These are phyloP conservation scores for Nannoperca australis DNA, from an alignment of 2,797 vertebrate species.

Conservation along the genomic window DNA sequence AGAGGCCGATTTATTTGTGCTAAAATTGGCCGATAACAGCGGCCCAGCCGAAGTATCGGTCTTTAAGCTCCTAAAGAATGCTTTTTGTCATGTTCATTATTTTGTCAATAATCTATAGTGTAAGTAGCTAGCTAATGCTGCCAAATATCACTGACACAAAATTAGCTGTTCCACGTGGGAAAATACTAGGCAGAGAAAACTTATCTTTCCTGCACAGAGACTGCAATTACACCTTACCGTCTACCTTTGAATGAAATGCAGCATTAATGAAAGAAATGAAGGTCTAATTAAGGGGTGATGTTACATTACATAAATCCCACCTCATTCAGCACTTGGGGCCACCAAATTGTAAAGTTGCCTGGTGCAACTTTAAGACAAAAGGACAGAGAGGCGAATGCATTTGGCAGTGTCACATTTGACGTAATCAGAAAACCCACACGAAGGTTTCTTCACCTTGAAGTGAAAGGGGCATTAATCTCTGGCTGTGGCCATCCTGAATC, in stretches of 20 bases:
- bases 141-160: neutral
- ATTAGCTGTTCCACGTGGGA: neutral
- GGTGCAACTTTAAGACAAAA: constrained; percentile 23
- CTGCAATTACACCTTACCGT: neutral
- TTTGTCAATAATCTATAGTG: no score
- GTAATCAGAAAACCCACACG: constrained; percentile 29
- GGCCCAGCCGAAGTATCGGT: neutral
- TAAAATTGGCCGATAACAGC: neutral
- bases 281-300: neutral
- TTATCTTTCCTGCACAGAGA: neutral
- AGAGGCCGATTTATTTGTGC: neutral
- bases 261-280: constrained; percentile 31
- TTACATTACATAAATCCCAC: constrained; percentile 23
- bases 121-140: no score
- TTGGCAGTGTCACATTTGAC: constrained; percentile 36
- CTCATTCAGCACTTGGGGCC: constrained; percentile 1
- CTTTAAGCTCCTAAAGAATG: no score
- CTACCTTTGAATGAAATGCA: constrained; percentile 16
- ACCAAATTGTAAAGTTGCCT: constrained; percentile 6
- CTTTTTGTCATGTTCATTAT: no score
- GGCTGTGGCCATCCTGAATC: constrained; percentile 36
- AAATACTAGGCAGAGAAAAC: neutral
- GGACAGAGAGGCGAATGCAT: constrained; percentile 16
- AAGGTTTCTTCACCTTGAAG: constrained; percentile 38
- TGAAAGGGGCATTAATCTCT: constrained; percentile 60